A percentile compares a stretch with the other conserved stretches of the same genome.
Evolutionary conservation across 2,888 invertebrate genomes (phyloP).

Genomic region (Drosophila rellima): DNA sequence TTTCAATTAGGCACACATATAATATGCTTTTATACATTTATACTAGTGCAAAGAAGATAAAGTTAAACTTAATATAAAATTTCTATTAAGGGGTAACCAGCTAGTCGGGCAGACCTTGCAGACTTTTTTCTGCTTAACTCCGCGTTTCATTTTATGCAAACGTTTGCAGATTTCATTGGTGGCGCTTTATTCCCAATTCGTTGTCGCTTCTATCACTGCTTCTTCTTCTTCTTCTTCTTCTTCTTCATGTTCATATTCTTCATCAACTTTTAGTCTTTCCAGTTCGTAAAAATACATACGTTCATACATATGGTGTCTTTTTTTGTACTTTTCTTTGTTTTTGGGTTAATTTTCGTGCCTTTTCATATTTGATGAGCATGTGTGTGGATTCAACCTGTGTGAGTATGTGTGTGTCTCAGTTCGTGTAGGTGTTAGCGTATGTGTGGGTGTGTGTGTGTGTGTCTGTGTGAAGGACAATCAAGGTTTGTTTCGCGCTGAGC

Average conservation of each 20-base stretch:
- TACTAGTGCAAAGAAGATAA: too few species aligned
- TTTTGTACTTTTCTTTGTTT: constrained; percentile 12
- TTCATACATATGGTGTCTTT: constrained; percentile 5
- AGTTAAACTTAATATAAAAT: neutral
- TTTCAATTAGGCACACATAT: neutral
- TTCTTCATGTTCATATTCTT: constrained; percentile 1
- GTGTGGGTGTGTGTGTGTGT: constrained; percentile 10
- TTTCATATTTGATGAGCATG: constrained; percentile 63
- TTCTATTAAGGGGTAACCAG: neutral
- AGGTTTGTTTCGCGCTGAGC: constrained; percentile 27
- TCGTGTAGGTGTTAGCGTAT: constrained; percentile 3
- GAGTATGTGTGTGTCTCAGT: constrained; percentile 5
- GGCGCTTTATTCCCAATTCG: neutral
- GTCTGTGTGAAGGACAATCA: constrained; percentile 43
- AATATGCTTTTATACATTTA: too few species aligned
- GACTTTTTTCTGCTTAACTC: constrained; percentile 24
- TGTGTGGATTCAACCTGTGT: constrained; percentile 21
- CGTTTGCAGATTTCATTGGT: constrained; percentile 24
- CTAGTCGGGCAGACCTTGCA: neutral
- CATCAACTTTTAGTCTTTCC: constrained; percentile 2
- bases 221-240: neutral
- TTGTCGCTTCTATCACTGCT: neutral
- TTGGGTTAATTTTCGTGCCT: constrained; percentile 53
- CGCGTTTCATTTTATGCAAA: constrained; percentile 37
- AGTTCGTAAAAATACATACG: constrained; percentile 12